Evolutionary conservation across 2,888 invertebrate species (phyloP).

Genomic region (Schrankia costaestrigalis): DNA sequence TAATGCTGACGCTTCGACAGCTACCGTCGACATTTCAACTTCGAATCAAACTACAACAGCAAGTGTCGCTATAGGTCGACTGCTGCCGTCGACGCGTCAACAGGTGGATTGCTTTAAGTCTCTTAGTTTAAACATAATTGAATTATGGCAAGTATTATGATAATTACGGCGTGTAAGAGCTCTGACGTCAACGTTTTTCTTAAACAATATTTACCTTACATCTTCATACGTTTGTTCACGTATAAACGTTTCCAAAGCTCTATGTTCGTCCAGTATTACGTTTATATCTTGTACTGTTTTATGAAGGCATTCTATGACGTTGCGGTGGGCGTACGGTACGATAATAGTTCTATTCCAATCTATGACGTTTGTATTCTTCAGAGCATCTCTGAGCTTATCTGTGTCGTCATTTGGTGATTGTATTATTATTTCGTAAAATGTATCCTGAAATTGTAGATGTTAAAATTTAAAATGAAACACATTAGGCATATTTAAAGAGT

Average conservation of each 20-base stretch:
- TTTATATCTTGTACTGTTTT: conserved; percentile 23
- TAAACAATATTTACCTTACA: conserved; percentile 39
- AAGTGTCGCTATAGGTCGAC: too few relatives aligned
- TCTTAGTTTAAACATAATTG: too few relatives aligned
- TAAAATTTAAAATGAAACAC: too few relatives aligned
- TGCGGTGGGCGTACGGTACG: conserved; percentile 34
- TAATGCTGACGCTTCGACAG: too few relatives aligned
- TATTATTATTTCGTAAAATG: conserved; percentile 47
- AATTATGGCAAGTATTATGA: too few relatives aligned
- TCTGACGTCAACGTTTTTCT: too few relatives aligned
- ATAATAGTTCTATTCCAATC: conserved; percentile 40
- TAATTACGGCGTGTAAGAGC: too few relatives aligned
- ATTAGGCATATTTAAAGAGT: too few relatives aligned
- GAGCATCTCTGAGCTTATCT: conserved; percentile 39
- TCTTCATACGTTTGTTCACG: conserved; percentile 35
- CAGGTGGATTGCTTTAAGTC: too few relatives aligned
- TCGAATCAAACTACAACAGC: too few relatives aligned
- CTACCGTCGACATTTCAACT: too few relatives aligned
- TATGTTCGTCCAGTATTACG: conserved; percentile 18
- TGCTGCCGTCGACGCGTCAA: too few relatives aligned
- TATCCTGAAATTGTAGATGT: conserved; percentile 31
- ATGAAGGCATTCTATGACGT: conserved; percentile 38
- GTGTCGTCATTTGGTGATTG: conserved; percentile 44
- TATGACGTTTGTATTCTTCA: conserved; percentile 44
- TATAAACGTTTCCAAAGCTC: conserved; percentile 30